phyloP scores from a whole-genome alignment of 92 coral and sea anemone genomes.

The Chrysogorgia sp. region DNA sequence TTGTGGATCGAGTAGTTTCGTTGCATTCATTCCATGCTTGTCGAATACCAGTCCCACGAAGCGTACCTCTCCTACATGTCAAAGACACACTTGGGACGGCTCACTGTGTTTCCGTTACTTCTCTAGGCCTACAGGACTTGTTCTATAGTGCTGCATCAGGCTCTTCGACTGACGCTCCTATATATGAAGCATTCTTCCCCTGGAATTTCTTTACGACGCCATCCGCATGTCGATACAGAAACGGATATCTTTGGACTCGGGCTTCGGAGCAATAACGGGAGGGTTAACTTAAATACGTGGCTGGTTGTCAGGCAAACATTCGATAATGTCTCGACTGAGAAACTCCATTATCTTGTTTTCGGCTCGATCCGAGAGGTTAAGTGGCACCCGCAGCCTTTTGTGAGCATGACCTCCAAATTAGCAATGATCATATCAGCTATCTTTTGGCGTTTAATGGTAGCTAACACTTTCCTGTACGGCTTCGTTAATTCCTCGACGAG shows the following conservation, averaged over 20 bases:
- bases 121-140: slow-evolving; percentile 10
- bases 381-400: too few species aligned
- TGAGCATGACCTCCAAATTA: slow-evolving; percentile 2
- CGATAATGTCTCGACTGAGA: slow-evolving; percentile 14
- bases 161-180: neutral
- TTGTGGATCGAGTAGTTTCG: slow-evolving; percentile 10
- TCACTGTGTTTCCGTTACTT: slow-evolving; percentile 12
- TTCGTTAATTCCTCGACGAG: slow-evolving; percentile 1
- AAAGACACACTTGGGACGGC: neutral
- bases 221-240: neutral
- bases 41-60: slow-evolving; percentile 4
- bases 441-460: slow-evolving; percentile 9
- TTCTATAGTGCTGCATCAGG: neutral
- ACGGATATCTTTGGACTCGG: slow-evolving; percentile 12
- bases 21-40: slow-evolving; percentile 3
- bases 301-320: slow-evolving; percentile 8
- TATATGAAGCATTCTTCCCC: slow-evolving; percentile 25
- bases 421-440: slow-evolving; percentile 12
- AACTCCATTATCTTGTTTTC: neutral
- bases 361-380: too few species aligned
- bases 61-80: too few species aligned
- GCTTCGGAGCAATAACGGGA: slow-evolving; percentile 24
- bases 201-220: slow-evolving; percentile 17
- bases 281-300: slow-evolving; percentile 29
- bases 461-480: slow-evolving; percentile 4